Base-by-base conservation (phyloP, 2,888 invertebrate species). In the Napeogenes inachia region DNA sequence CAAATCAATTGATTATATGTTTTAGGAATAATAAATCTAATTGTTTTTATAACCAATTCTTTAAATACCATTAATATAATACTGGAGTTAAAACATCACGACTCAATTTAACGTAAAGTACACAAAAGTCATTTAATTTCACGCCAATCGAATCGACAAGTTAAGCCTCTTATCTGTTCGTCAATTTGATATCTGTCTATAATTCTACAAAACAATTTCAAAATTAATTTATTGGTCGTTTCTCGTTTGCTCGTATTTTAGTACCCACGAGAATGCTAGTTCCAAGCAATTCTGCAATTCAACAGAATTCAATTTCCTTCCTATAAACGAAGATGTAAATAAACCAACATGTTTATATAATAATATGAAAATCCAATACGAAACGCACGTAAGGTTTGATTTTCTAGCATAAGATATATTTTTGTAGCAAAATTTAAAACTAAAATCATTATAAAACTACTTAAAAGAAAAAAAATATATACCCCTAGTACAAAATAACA, bases 261-360 rank as follows among this genome's bases (percentile, higher is more conserved):
- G 54, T 59, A 35, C 47, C 54, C 59, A 33, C 55, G 50, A 55
- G 54, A 54, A 57, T 61, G 61, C 57, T 54, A 60, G 60, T 61
- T 58, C 55, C 61, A 45, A 58, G 61, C 61, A 63, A 61, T 60
- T 54, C 62, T 63, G 57, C 62, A 66, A 21, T 21, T 57, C 63
- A 63, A 68, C 65, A 62, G 62, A 63, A 66, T 68, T 64, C 68
- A 68, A 68, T 68, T 68, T 68, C 68, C 68, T 61, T 57, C 33
- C 60, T 56, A 53, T 62, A 56, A 56, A 59, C 62, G 60, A 57
- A 65, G 62, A 60, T 59, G 62, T 55, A 63, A 63, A 67, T 59
- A 57, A 63, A 65, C 57, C 59, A 61, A 60, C 58, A 58, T 59
- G 57, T 59, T 64, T 54, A 35, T 56, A 53, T 56, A 47, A 50